phyloP scores from a whole-genome alignment of 2,888 invertebrate genomes.

The Chorisops tibialis region DNA sequence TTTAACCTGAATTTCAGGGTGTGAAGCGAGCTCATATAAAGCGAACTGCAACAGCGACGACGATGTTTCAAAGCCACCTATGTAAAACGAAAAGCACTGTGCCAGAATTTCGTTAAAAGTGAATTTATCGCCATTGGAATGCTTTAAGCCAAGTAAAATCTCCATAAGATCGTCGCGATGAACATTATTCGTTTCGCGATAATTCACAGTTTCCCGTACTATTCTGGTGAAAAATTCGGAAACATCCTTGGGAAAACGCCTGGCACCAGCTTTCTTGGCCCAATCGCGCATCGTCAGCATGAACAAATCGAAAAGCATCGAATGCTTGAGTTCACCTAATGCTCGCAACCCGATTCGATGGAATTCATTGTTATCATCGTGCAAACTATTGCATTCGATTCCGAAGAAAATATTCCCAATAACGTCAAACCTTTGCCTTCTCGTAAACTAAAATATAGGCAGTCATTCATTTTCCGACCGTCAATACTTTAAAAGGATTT shows the following conservation, averaged over 20 bases:
- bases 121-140: conserved; percentile 26
- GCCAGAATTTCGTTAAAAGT: too few relatives aligned
- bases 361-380: conserved; percentile 49
- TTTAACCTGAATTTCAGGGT: too few relatives aligned
- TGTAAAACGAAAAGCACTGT: too few relatives aligned
- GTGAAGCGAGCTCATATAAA: too few relatives aligned
- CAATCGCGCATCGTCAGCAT: conserved; percentile 26
- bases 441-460: conserved; percentile 40
- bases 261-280: neutral
- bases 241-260: conserved; percentile 6
- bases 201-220: too few relatives aligned
- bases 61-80: too few relatives aligned
- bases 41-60: too few relatives aligned
- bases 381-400: conserved; percentile 52
- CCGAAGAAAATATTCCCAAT: conserved; percentile 55
- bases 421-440: conserved; percentile 53
- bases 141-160: conserved; percentile 20
- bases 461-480: conserved; percentile 35
- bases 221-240: conserved; percentile 27
- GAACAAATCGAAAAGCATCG: conserved; percentile 3
- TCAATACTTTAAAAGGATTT: too few relatives aligned
- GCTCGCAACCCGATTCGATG: conserved; percentile 39
- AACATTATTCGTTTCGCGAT: too few relatives aligned
- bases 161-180: too few relatives aligned
- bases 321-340: conserved; percentile 32